A percentile compares a stretch with the other conserved stretches of the same genome.
Conservation (phyloP, 2,113 vertebrate species). For the Callithrix jacchus region DNA sequence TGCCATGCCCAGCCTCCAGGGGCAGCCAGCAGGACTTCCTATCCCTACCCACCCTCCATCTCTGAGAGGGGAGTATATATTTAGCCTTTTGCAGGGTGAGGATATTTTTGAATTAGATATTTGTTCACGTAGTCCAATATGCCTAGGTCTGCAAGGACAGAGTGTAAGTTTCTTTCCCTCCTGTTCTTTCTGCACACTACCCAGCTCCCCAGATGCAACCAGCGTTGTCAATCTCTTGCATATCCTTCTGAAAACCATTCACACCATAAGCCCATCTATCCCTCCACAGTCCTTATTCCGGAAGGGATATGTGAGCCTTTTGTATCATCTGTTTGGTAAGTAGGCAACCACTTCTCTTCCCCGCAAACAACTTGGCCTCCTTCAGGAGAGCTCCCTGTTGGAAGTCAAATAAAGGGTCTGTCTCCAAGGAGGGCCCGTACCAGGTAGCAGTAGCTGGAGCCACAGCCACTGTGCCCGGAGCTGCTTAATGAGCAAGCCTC, state of each 20-base stretch:
- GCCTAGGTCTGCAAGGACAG: too few species aligned
- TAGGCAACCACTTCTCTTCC: slow-evolving; percentile 40
- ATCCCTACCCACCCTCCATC: neutral
- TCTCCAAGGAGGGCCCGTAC: slow-evolving; percentile 17
- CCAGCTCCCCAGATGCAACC: fast-evolving
- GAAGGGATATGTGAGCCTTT: neutral
- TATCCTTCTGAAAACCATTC: fast-evolving
- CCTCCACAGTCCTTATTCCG: neutral
- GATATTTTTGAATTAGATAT: neutral
- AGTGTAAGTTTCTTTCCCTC: neutral
- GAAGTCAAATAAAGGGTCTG: slow-evolving; percentile 57
- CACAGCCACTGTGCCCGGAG: slow-evolving; percentile 74
- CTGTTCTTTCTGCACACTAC: too few species aligned
- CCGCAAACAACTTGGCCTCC: neutral
- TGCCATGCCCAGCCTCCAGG: fast-evolving
- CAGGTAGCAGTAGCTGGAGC: slow-evolving; percentile 68
- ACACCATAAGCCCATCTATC: neutral
- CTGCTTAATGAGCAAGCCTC: slow-evolving; percentile 73
- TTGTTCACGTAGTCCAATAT: neutral
- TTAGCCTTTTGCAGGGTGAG: neutral
- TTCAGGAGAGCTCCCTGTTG: slow-evolving; percentile 71
- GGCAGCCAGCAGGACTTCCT: neutral
- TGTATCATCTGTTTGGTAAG: neutral
- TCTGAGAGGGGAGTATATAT: neutral
- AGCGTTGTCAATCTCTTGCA: fast-evolving